Base-by-base conservation (phyloP, 2,888 invertebrate genomes). In the Tanypteryx hageni region DNA sequence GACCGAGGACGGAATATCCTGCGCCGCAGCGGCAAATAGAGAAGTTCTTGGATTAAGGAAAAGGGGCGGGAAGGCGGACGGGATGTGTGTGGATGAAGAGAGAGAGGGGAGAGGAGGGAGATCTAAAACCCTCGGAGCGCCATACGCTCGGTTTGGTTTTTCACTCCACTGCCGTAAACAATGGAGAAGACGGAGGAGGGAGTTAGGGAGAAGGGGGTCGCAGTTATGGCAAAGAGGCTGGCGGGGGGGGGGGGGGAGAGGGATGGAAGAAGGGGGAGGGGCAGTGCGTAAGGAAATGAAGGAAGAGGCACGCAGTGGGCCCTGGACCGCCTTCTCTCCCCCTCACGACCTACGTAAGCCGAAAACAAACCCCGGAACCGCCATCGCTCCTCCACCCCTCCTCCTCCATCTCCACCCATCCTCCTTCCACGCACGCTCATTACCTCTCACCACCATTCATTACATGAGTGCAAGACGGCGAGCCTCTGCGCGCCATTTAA, bases 401-500 rank as follows among this genome's bases (percentile, higher is more conserved):
- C 2, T 14, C 59, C 59, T 86, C 13, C 85, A 8, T 11, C 82
- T 44, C 82, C 82, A 16, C 86, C 61, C 61, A 9, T 58, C 58
- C 85, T 13, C 8, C 9, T 31, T 31, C 86, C 27, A n/a, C 27
- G 31, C 31, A 86, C 86, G 86, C 86, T 86, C 86, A 86, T 86
- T 86, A 61, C 86, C 86, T 61, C 86, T 61, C 89, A 61, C 64
- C 56, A 44, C 89, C 89, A 89, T 89, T 89, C 89, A 89, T 89
- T 89, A 89, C 89, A 44, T 31, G 27, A 31, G n/a, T 64, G 64
- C 89, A 89, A 89, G 89, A 89, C 89, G 89, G 89, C 86, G 86
- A 86, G 86, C 89, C 64, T 89, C 89, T 89, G 89, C 89, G 89
- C 89, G 44, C 68, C 89, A 89, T 89, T 89, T 64, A 89, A 89